Base-by-base conservation (phyloP, 2,797 vertebrate species). In the Ctenopoma multispine region DNA sequence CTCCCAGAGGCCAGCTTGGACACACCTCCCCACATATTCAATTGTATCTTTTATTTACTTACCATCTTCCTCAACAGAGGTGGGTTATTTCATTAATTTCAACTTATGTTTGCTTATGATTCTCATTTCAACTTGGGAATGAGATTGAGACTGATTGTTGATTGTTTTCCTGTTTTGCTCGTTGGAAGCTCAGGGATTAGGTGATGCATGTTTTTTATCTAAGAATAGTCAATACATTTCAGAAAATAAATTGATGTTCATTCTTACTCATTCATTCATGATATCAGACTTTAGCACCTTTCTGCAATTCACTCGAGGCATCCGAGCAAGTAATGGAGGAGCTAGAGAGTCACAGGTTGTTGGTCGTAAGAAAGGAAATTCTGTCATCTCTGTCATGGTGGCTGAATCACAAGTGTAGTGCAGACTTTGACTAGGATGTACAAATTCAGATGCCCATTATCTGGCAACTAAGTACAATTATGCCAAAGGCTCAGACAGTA, bases 321-420 rank as follows among this genome's bases (percentile, higher is more conserved):
- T 54, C 51, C 63, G 66, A 62, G 72, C 69, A 73, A 62, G 50
- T 62, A 76, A 82, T 76, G 29, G 72, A 76, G 61, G 15, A 47
- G 56, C 64, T 24, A 54, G 55, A 23, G 59, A 65, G 61, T 65
- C 62, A 38, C 61, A 60, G 72, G 59, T 72, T 79, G 58, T 54
- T 72, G 54, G 44, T 68, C 24, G 61, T 47, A 59, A 63, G 27
- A 74, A 58, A 40, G 58, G 50, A 55, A 64, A 51, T 43, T 53
- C 29, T 36, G 38, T 38, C 12, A 2, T 48, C 47, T 77, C 54
- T 65, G 58, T 71, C 49, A 68, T 44, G 48, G 53, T 47, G 62
- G 62, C 15, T 69, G n/a, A 58, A 65, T 54, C 46, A 31, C 21
- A 17, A 36, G 59, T 44, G 4, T 13, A n/a, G 9, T 20, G 40